Conservation (phyloP, 2,888 invertebrate species). For the Auanema freiburgensis region DNA sequence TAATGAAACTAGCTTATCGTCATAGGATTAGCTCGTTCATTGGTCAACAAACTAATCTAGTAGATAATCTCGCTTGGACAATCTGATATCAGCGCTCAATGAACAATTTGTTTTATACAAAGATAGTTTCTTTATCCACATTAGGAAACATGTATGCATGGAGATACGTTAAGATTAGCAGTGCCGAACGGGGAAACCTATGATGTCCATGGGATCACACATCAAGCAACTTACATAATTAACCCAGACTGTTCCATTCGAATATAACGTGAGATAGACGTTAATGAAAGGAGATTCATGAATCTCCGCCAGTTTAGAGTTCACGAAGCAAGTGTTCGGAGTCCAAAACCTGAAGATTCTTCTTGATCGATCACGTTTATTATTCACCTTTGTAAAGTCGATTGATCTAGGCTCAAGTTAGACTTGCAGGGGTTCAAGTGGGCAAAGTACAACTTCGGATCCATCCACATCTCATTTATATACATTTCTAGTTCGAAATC, state of each 20-base stretch:
- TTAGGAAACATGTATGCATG: too few relatives aligned
- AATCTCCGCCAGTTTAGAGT: conserved; percentile 49
- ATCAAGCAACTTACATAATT: conserved; percentile 39
- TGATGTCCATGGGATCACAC: neutral
- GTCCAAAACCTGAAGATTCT: conserved; percentile 38
- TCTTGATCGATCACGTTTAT: neutral
- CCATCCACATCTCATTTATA: conserved; percentile 49
- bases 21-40: neutral
- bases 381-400: conserved; percentile 25
- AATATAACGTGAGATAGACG: conserved; percentile 49
- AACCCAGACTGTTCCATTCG: conserved; percentile 54
- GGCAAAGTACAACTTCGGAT: conserved; percentile 45
- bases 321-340: conserved; percentile 48
- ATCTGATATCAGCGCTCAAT: too few relatives aligned
- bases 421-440: conserved; percentile 46
- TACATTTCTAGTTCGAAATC: conserved; percentile 56
- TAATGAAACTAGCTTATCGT: neutral
- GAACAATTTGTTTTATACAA: too few relatives aligned
- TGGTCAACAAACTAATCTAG: too few relatives aligned
- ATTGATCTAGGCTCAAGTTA: conserved; percentile 42
- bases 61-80: too few relatives aligned
- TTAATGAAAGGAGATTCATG: conserved; percentile 50
- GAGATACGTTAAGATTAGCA: too few relatives aligned
- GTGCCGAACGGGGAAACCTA: neutral
- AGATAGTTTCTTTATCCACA: too few relatives aligned